These are phyloP conservation scores for Parus major DNA, from an alignment of 2,113 vertebrate genomes.

Conservation along the genomic window DNA sequence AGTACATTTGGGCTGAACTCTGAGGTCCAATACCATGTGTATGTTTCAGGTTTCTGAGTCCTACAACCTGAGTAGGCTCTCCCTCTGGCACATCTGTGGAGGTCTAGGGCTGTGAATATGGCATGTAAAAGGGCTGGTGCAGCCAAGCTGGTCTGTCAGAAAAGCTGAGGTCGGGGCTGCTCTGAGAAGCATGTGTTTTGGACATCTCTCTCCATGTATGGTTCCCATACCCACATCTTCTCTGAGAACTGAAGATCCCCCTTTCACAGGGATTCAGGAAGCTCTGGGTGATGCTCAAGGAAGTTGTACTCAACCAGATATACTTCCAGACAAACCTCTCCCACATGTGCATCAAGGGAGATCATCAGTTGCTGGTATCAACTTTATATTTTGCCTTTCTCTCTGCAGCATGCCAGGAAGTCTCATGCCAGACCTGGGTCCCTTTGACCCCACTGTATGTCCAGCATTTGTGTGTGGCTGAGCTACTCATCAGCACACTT, in stretches of 20 bases:
- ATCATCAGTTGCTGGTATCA: background rate
- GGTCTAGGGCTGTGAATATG: background rate
- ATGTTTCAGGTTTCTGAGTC: background rate
- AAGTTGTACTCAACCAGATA: background rate
- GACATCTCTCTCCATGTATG: background rate
- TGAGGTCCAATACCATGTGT: accelerated
- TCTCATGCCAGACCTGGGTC: accelerated
- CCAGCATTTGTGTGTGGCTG: background rate
- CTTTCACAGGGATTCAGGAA: background rate
- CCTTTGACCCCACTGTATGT: background rate
- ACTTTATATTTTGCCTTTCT: background rate
- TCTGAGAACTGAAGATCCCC: background rate
- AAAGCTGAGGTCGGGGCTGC: background rate
- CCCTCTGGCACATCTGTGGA: background rate
- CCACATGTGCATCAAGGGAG: accelerated
- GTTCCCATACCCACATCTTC: background rate
- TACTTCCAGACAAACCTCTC: background rate
- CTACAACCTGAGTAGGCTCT: background rate
- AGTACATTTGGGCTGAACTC: background rate
- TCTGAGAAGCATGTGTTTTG: background rate
- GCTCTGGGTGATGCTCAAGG: accelerated
- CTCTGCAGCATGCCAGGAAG: background rate
- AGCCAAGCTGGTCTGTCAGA: background rate
- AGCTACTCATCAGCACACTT: background rate
- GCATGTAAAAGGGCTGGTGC: background rate